Evolutionary conservation across 1,140 invertebrate genomes (phyloP).

Genomic region (Metopolophium dirhodum): DNA sequence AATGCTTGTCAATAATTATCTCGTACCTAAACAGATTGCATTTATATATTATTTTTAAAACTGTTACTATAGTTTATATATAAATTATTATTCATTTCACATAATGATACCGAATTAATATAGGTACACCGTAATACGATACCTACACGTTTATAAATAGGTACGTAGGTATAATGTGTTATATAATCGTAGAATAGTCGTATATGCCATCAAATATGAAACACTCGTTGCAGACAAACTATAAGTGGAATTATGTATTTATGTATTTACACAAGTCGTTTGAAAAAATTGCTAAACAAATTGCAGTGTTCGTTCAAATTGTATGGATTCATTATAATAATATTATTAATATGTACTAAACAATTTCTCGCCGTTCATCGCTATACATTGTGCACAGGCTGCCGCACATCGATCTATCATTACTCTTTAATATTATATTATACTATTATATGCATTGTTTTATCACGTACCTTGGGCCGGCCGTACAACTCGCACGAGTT

Average conservation of each 20-base stretch:
- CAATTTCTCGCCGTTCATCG: background rate
- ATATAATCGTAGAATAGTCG: background rate
- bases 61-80: background rate
- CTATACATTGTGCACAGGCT: background rate
- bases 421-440: background rate
- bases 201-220: background rate
- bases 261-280: background rate
- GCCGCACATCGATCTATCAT: background rate
- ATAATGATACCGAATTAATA: background rate
- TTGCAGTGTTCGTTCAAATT: background rate
- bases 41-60: background rate
- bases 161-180: background rate
- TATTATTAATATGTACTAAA: background rate
- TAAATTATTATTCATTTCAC: background rate
- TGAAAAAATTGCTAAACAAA: background rate
- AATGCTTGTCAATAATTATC: background rate
- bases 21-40: background rate
- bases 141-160: background rate
- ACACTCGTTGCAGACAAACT: background rate
- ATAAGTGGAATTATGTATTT: background rate
- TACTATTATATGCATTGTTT: background rate
- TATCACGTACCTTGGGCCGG: background rate
- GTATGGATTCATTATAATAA: background rate
- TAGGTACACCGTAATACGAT: background rate
- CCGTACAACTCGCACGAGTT: constrained; percentile 1